Evolutionary conservation across 1,140 invertebrate species (phyloP), one percentile per base, ranked within the genome.

Genomic region (Cyclina sinensis): DNA sequence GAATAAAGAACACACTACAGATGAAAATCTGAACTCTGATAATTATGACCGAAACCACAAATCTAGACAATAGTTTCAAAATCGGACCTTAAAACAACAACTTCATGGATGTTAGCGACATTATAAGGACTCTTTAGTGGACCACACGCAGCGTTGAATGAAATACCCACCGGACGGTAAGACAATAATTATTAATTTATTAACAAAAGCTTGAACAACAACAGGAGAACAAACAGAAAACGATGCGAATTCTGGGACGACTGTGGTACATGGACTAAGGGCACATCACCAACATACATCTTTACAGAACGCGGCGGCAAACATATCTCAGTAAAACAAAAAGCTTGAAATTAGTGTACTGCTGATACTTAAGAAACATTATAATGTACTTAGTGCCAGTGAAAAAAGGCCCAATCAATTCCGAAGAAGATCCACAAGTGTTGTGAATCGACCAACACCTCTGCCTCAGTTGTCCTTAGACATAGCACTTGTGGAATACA

Each of bases 191-290:
- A n/a, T n/a, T n/a, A n/a, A n/a, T n/a, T n/a, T n/a, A n/a, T n/a
- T n/a, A n/a, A n/a, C n/a, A n/a, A n/a, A n/a, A n/a, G n/a, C n/a
- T n/a, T n/a, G n/a, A n/a, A n/a, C n/a, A n/a, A n/a, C n/a, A n/a
- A n/a, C n/a, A n/a, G n/a, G n/a, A n/a, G n/a, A n/a, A n/a, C n/a
- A n/a, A n/a, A n/a, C n/a, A n/a, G n/a, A n/a, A n/a, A n/a, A n/a
- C n/a, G n/a, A n/a, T n/a, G n/a, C n/a, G 73, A 76, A 39, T 76
- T 76, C n/a, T 76, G 73, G 73, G 39, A 76, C 43, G 73, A 70
- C 73, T 76, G 35, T n/a, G 73, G 73, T 3, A 16, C 73, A 24
- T 76, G 73, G 73, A 18, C n/a, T 11, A 76, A 76, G 30, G 18
- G 35, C 14, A 37, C 62, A 4, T 68, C 62, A 32, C 62, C 24